Evolutionary conservation across 2,888 invertebrate genomes (phyloP).

Genomic region (Rhabditoides inermis): DNA sequence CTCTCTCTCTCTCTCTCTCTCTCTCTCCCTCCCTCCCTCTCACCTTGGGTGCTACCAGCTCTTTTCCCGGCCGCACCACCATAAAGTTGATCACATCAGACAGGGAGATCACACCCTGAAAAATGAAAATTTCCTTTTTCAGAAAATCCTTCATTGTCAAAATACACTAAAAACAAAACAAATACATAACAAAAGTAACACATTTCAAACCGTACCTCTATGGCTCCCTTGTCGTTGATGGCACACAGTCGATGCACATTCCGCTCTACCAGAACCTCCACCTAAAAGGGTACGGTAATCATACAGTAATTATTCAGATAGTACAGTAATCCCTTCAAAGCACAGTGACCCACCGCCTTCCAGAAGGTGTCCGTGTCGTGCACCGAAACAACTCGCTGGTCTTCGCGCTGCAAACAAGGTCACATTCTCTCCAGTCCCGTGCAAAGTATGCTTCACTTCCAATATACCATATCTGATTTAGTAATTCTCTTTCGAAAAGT

Average conservation of each 20-base stretch:
- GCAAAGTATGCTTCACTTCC: no score
- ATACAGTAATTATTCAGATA: no score
- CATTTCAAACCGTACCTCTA: slow-evolving; percentile 15
- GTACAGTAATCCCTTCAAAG: no score
- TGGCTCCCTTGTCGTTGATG: slow-evolving; percentile 26
- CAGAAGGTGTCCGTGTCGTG: slow-evolving; percentile 33
- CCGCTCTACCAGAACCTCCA: slow-evolving; percentile 31
- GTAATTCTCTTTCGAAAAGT: no score
- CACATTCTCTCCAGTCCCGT: no score
- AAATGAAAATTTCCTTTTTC: neutral
- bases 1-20: no score
- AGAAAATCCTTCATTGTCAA: neutral
- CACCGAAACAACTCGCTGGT: slow-evolving; percentile 32
- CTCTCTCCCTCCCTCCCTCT: no score
- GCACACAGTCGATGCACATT: slow-evolving; percentile 36
- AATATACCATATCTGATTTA: no score
- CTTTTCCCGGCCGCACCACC: slow-evolving; percentile 27
- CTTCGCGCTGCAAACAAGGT: slow-evolving; percentile 11
- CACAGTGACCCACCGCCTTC: no score
- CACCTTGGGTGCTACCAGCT: slow-evolving; percentile 14
- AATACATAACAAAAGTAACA: no score
- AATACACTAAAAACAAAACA: neutral
- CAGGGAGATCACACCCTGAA: slow-evolving; percentile 32
- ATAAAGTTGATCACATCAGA: slow-evolving; percentile 38
- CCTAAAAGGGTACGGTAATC: no score